A percentile compares a stretch with the other conserved stretches of the same genome.
These are phyloP conservation scores for Listrodromus nycthemerus DNA, from an alignment of 2,888 invertebrate species.

Conservation along the genomic window DNA sequence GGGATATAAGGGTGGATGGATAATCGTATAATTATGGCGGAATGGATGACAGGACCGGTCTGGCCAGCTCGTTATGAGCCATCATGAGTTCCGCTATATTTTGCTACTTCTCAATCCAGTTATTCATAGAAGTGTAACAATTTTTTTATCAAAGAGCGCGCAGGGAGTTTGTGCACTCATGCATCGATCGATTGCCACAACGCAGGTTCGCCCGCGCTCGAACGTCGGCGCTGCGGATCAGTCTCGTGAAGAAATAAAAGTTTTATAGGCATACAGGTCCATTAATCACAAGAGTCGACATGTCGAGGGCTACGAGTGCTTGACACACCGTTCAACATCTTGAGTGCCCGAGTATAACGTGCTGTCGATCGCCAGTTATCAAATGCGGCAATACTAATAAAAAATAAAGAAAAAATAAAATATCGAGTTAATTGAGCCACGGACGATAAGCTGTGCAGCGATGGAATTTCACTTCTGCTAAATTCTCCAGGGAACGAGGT, in stretches of 20 bases:
- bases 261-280: constrained; percentile 4
- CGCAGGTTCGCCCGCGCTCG: constrained; percentile 10
- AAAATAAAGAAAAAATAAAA: constrained; percentile 13
- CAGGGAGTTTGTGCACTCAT: background rate
- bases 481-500: constrained; percentile 14
- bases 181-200: background rate
- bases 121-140: background rate
- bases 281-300: background rate
- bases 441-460: constrained; percentile 14
- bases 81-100: background rate
- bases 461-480: constrained; percentile 27
- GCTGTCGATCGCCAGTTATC: background rate
- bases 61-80: too few species aligned
- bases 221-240: background rate
- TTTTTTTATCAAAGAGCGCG: background rate
- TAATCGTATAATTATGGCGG: too few species aligned
- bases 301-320: background rate
- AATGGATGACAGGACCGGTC: too few species aligned
- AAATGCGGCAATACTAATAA: background rate
- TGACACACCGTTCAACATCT: constrained; percentile 2
- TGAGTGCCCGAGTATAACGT: background rate
- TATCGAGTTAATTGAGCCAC: constrained; percentile 49
- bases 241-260: background rate
- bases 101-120: background rate
- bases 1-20: too few species aligned